A percentile compares a stretch with the other conserved stretches of the same genome.
Evolutionary conservation across 2,888 invertebrate genomes (phyloP).

Genomic region (Steinernema carpocapsae): DNA sequence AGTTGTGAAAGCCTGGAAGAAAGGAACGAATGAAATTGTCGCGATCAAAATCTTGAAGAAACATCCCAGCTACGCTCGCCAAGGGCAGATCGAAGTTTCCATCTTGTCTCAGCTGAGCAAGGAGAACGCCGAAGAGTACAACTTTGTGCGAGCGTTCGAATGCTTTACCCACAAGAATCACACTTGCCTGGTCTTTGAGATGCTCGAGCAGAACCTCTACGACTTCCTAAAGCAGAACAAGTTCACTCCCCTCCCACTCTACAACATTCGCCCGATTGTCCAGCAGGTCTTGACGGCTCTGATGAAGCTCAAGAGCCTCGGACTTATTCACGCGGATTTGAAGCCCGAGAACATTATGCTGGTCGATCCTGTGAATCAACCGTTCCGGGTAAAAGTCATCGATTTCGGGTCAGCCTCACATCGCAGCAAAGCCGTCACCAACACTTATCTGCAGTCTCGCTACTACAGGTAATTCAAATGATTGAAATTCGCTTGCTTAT

Average conservation of each 20-base stretch:
- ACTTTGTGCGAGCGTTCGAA: constrained; percentile 99
- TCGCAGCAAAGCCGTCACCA: constrained; percentile 98
- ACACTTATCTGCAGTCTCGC: constrained; percentile 97
- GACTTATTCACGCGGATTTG: constrained; percentile 97
- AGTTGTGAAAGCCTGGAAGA: constrained; percentile 99
- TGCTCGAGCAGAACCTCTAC: constrained; percentile 99
- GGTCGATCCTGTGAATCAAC: constrained; percentile 95
- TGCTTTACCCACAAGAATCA: constrained; percentile 79
- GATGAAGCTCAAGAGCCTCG: constrained; percentile 86
- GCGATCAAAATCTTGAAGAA: constrained; percentile 99
- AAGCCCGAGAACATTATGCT: constrained; percentile 99
- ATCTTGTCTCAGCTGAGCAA: constrained; percentile 75
- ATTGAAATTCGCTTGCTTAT: background rate
- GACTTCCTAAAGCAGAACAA: constrained; percentile 99
- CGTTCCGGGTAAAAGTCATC: constrained; percentile 98
- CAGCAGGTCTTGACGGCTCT: constrained; percentile 90
- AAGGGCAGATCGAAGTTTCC: constrained; percentile 98
- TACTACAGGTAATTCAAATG: constrained; percentile 79
- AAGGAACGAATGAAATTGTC: constrained; percentile 99
- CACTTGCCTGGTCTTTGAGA: constrained; percentile 75
- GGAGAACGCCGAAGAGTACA: constrained; percentile 98
- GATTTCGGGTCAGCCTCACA: constrained; percentile 99
- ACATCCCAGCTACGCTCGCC: constrained; percentile 98
- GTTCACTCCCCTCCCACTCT: constrained; percentile 96
- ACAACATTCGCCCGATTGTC: constrained; percentile 96